Evolutionary conservation across 2,888 invertebrate species (phyloP).

Genomic region (Dichetophora obliterata): DNA sequence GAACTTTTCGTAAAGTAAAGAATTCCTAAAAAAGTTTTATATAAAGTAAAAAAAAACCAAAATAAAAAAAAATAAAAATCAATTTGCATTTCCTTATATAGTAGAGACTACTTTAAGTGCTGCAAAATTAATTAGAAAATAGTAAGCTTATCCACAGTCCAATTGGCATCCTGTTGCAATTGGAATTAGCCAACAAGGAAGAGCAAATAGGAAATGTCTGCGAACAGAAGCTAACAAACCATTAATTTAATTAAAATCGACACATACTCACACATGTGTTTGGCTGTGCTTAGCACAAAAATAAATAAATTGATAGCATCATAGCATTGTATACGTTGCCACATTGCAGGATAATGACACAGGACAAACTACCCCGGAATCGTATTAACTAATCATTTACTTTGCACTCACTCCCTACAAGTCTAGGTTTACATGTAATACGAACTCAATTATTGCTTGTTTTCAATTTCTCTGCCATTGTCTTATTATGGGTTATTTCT

Average conservation of each 20-base stretch:
- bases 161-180: constrained; percentile 5
- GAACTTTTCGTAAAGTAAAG: no score
- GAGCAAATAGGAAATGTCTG: constrained; percentile 19
- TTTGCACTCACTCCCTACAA: background rate
- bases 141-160: background rate
- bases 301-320: constrained; percentile 1
- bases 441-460: constrained; percentile 4
- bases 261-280: background rate
- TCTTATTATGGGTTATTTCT: constrained; percentile 21
- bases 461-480: constrained; percentile 9
- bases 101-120: background rate
- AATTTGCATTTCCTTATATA: background rate
- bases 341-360: background rate
- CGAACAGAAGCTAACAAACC: constrained; percentile 6
- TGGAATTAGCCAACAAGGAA: background rate
- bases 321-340: background rate
- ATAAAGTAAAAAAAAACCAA: background rate
- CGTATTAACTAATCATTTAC: constrained; percentile 12
- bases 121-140: constrained; percentile 8
- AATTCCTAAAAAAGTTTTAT: background rate
- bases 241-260: constrained; percentile 23
- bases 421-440: background rate
- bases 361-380: background rate
- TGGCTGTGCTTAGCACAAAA: background rate
- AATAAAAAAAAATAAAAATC: background rate